phyloP scores from a whole-genome alignment of 2,797 vertebrate genomes.

The Acanthiza pusilla region DNA sequence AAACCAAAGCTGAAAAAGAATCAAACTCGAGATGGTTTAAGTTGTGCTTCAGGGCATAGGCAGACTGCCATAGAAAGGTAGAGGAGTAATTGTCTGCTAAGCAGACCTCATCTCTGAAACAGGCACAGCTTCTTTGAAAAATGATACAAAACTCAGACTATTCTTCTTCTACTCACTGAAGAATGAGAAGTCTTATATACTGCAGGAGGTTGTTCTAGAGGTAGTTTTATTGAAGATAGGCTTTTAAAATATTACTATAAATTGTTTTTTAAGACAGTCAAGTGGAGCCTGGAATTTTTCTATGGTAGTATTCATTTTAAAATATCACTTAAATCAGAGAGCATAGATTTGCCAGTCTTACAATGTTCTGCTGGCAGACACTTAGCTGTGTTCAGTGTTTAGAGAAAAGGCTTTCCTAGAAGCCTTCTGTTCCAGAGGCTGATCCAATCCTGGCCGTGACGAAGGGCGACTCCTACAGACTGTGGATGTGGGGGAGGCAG shows the following conservation, averaged over 20 bases:
- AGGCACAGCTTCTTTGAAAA: not conserved
- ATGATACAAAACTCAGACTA: not conserved
- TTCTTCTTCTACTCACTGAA: not conserved
- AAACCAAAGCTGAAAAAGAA: not conserved
- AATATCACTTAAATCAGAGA: constrained; percentile 52
- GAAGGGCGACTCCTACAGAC: not conserved
- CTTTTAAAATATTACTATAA: constrained; percentile 41
- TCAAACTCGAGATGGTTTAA: not conserved
- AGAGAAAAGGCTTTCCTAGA: not conserved
- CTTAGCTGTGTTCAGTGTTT: not conserved
- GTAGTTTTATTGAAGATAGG: constrained; percentile 19
- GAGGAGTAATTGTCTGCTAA: not conserved
- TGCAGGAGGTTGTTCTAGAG: constrained; percentile 4
- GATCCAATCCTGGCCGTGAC: not conserved
- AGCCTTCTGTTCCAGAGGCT: not conserved
- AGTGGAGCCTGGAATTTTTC: constrained; percentile 6
- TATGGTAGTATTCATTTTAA: constrained; percentile 14
- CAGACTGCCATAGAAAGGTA: not conserved
- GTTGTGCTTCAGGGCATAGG: not conserved
- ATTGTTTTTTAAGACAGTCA: constrained; percentile 31
- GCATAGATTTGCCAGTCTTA: constrained; percentile 37
- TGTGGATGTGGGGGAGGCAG: not conserved
- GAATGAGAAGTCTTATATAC: not conserved
- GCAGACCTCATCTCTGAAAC: not conserved
- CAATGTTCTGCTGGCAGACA: not conserved